These are phyloP conservation scores for fruit fly (Drosophila melanogaster) DNA, from an alignment of 1,140 invertebrate species.

Conservation along the genomic window Release_6_plus_ISO1_MT NT_033777.3:13116001-13116500, in stretches of 20 bases:
- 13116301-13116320: slow-evolving; percentile 19
- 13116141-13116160: slow-evolving; percentile 28
- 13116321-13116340: neutral
- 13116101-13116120: slow-evolving; percentile 70
- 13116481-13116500: slow-evolving; percentile 71
- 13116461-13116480: slow-evolving; percentile 60
- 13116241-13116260: slow-evolving; percentile 68
- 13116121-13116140: slow-evolving; percentile 74
- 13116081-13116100: slow-evolving; percentile 51
- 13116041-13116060: slow-evolving; percentile 23
- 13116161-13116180: slow-evolving; percentile 69
- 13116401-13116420: slow-evolving; percentile 50
- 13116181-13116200: slow-evolving; percentile 63
- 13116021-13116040: slow-evolving; percentile 13
- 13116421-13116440: slow-evolving; percentile 48
- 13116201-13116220: slow-evolving; percentile 58
- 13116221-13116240: slow-evolving; percentile 70
- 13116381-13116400: slow-evolving; percentile 55
- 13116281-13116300: slow-evolving; percentile 62
- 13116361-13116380: slow-evolving; percentile 42
- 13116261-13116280: slow-evolving; percentile 77
- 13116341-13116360: neutral
- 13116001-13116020: slow-evolving; percentile 66
- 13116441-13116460: slow-evolving; percentile 12
- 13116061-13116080: slow-evolving; percentile 60